Base-by-base conservation (phyloP, 2,888 invertebrate genomes). In the Callosobruchus maculatus region DNA sequence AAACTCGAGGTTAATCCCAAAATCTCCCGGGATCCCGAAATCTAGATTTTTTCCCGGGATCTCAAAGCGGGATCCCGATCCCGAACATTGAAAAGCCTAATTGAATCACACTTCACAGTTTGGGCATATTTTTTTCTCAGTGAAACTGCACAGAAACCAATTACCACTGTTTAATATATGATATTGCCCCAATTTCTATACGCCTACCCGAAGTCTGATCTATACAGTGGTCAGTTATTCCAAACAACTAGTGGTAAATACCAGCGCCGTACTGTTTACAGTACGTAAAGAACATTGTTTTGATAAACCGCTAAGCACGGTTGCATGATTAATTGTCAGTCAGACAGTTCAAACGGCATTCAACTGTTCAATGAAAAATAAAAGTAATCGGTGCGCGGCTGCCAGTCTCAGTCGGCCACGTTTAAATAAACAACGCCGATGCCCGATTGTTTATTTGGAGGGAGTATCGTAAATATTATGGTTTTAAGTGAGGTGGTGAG, bases 391-490 rank as follows among this genome's bases (percentile, higher is more conserved):
- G 49, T 13, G 49, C 49, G 49, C 49, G 49, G 49, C 49, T 49
- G 49, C 49, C 49, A 49, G 13, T 49, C 49, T 5, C 49, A 49
- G 49, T 49, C 49, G 49, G 49, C 49, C 49, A 3, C 1, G 49
- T 13, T 49, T 49, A 71, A 71, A 71, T 71, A 71, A 71, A 71
- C 71, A 49, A 20, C 26, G 7, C 31, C 71, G 21, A 22, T 71
- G 26, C 31, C 20, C 71, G 71, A 71, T 71, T 77, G 75, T 75
- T 77, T 77, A 77, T 77, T 77, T 75, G 75, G 73, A 75, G 72
- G 72, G 75, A 73, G 71, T 73, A 73, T 74, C 67, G 75, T 75
- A 77, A 77, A 77, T 77, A 77, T 77, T 77, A 77, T 74, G 70
- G 21, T 77, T 74, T 71, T 70, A 66, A 31, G 76, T 72, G 74